Evolutionary conservation across 1,140 invertebrate genomes (phyloP).

Genomic region (Dermatophagoides farinae): DNA sequence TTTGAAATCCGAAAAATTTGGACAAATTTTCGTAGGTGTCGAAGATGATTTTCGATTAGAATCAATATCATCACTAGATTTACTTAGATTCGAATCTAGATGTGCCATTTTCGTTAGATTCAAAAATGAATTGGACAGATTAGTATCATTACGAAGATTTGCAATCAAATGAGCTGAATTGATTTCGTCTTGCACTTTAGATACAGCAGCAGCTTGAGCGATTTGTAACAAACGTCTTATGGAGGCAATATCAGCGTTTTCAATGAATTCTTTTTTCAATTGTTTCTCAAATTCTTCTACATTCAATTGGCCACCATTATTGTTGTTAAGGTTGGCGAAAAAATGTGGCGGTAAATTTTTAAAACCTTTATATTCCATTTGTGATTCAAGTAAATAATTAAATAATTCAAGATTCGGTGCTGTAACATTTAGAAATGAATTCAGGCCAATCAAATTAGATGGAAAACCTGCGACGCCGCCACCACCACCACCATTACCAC

Average conservation of each 20-base stretch:
- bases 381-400: neutral
- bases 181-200: slow-evolving; percentile 1
- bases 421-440: neutral
- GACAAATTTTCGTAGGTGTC: neutral
- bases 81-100: neutral
- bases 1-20: no score
- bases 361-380: neutral
- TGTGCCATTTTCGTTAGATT: slow-evolving; percentile 2
- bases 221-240: slow-evolving; percentile 24
- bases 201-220: slow-evolving; percentile 15
- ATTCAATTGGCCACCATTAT: neutral
- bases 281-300: neutral
- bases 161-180: neutral
- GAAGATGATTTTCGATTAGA: neutral
- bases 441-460: neutral
- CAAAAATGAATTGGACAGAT: slow-evolving; percentile 1
- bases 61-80: neutral
- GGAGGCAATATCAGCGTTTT: neutral
- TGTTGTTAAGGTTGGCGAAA: neutral
- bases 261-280: neutral
- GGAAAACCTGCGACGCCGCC: neutral
- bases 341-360: neutral
- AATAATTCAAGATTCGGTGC: neutral
- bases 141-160: neutral
- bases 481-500: neutral